These are phyloP conservation scores for Mechanitis messenoides DNA, from an alignment of 2,888 invertebrate genomes.

Conservation along the genomic window DNA sequence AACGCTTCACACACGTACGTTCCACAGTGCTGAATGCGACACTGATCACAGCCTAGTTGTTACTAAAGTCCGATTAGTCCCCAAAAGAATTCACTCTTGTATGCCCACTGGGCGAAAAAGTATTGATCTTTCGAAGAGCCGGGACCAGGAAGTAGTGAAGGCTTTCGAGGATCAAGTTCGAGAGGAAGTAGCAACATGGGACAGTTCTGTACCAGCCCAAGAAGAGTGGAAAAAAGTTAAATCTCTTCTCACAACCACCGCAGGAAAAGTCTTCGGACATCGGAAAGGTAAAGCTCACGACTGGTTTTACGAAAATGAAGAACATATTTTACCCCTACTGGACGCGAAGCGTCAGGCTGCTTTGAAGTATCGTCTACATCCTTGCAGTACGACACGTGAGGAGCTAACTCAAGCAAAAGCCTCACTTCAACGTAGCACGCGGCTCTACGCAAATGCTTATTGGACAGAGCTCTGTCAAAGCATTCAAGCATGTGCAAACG, in stretches of 20 bases:
- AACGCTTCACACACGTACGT: conserved; percentile 17
- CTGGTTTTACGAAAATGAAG: neutral
- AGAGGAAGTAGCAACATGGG: conserved; percentile 1
- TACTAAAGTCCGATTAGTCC: neutral
- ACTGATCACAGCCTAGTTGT: conserved; percentile 22
- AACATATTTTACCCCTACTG: too few species aligned
- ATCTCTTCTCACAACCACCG: neutral
- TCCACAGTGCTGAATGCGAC: conserved; percentile 22
- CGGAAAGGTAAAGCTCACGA: neutral
- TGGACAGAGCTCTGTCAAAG: too few species aligned
- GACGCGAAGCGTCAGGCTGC: too few species aligned
- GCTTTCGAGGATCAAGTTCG: neutral
- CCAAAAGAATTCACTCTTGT: conserved; percentile 7
- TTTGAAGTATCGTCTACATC: too few species aligned
- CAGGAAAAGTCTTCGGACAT: neutral
- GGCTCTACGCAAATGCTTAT: too few species aligned
- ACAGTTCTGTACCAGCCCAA: neutral
- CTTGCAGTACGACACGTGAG: neutral
- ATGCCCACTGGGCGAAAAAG: neutral
- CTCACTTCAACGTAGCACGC: neutral
- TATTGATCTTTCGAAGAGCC: neutral
- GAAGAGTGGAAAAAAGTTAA: neutral
- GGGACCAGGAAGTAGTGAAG: neutral
- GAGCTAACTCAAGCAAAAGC: too few species aligned
- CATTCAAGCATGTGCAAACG: too few species aligned